Conservation (phyloP, 2,113 vertebrate species). For the Thoracochromis brauschi region DNA sequence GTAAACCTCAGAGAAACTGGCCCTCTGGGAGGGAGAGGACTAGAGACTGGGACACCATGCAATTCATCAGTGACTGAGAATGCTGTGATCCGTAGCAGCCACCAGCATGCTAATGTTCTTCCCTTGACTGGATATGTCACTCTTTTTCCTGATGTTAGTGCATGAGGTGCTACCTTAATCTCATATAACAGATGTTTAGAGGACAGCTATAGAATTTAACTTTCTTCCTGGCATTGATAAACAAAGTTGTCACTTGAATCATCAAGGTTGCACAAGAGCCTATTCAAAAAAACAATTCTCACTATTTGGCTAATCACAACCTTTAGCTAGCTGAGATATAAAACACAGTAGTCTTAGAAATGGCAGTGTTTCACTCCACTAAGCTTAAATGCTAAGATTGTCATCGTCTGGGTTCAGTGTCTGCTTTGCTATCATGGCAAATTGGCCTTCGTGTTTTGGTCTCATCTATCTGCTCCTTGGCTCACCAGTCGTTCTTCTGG, state of each 20-base stretch:
- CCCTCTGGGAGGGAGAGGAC: neutral
- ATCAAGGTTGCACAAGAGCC: neutral
- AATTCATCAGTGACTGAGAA: conserved; percentile 46
- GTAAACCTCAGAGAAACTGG: neutral
- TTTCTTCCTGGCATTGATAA: neutral
- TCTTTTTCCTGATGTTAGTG: conserved; percentile 11
- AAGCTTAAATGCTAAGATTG: neutral
- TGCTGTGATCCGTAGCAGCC: conserved; percentile 36
- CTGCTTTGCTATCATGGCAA: neutral
- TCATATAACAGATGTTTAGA: conserved; percentile 27
- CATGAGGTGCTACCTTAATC: conserved; percentile 6
- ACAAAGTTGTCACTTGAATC: neutral
- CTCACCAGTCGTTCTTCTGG: neutral
- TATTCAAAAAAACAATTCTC: neutral
- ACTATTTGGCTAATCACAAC: neutral
- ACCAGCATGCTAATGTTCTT: conserved; percentile 43
- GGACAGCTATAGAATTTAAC: conserved; percentile 3
- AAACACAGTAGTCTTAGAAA: neutral
- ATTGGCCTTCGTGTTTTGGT: neutral
- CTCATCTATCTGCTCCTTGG: neutral
- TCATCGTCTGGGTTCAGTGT: neutral
- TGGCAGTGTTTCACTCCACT: neutral
- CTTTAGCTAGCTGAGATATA: neutral
- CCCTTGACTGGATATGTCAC: conserved; percentile 42
- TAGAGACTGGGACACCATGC: neutral